Evolutionary conservation across 2,113 vertebrate genomes (phyloP).

Genomic region (Daboia siamensis): DNA sequence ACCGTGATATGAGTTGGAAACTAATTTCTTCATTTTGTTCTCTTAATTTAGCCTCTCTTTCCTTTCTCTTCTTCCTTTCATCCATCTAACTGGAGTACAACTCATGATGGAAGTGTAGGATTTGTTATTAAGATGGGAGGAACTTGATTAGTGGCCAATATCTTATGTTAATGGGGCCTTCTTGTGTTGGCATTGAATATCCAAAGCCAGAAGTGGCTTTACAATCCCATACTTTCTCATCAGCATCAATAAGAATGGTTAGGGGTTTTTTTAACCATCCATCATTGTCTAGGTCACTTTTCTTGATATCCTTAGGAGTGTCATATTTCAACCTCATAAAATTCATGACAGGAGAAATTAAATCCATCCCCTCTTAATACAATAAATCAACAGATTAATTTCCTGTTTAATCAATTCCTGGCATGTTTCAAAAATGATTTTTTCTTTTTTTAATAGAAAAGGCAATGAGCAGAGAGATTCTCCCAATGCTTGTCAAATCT

Average conservation of each 20-base stretch:
- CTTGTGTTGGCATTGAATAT: neutral
- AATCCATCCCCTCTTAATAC: slow-evolving; percentile 30
- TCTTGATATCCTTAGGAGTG: slow-evolving; percentile 8
- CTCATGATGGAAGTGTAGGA: no score
- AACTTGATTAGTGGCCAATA: neutral
- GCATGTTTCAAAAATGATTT: slow-evolving; percentile 18
- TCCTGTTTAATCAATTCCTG: slow-evolving; percentile 53
- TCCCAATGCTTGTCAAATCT: slow-evolving; percentile 19
- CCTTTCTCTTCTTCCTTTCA: neutral
- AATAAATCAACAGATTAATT: slow-evolving; percentile 38
- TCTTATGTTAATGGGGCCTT: neutral
- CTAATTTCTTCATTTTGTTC: neutral
- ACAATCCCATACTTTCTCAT: neutral
- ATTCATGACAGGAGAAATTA: slow-evolving; percentile 35
- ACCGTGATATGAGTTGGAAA: neutral
- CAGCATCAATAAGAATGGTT: neutral
- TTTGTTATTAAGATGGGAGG: neutral
- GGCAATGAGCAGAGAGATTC: slow-evolving; percentile 7
- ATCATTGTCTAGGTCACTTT: neutral
- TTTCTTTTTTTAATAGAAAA: slow-evolving; percentile 6
- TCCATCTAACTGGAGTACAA: neutral
- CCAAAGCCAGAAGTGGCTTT: neutral
- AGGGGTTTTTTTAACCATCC: neutral
- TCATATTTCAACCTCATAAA: slow-evolving; percentile 38
- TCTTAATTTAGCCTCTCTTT: neutral